Conservation (phyloP, 2,113 vertebrate species). For the Aspiorhynchus laticeps region DNA sequence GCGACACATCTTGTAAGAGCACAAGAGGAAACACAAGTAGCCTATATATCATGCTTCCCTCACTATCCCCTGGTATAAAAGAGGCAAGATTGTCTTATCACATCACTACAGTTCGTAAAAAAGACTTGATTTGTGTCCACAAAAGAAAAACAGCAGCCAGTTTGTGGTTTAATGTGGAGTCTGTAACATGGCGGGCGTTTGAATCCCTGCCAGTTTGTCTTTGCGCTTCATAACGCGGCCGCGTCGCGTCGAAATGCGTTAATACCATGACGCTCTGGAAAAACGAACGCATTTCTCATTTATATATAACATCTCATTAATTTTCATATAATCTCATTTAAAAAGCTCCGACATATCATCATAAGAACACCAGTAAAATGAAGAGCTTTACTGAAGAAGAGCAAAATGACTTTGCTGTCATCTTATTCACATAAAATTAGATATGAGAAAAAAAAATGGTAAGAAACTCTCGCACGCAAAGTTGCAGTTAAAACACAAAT, state of each 20-base stretch:
- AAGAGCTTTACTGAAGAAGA: background rate
- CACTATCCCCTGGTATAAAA: background rate
- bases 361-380: background rate
- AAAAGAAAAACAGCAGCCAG: background rate
- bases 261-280: background rate
- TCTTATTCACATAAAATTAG: background rate
- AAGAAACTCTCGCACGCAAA: background rate
- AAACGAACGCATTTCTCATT: background rate
- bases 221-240: constrained; percentile 37
- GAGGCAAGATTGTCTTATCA: background rate
- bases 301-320: background rate
- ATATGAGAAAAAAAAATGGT: background rate
- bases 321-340: background rate
- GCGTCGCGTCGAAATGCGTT: background rate
- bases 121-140: background rate
- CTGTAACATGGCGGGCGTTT: constrained; percentile 57
- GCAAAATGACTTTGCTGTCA: background rate
- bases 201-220: constrained; percentile 56
- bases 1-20: background rate
- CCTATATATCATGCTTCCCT: background rate
- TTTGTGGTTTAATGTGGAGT: constrained; percentile 23
- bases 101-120: background rate
- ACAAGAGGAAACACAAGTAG: background rate
- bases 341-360: background rate
- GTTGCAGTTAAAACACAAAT: background rate